A percentile compares a stretch with the other conserved stretches of the same genome.
Evolutionary conservation across 2,888 invertebrate genomes (phyloP).

Genomic region (Nephrotoma appendiculata): DNA sequence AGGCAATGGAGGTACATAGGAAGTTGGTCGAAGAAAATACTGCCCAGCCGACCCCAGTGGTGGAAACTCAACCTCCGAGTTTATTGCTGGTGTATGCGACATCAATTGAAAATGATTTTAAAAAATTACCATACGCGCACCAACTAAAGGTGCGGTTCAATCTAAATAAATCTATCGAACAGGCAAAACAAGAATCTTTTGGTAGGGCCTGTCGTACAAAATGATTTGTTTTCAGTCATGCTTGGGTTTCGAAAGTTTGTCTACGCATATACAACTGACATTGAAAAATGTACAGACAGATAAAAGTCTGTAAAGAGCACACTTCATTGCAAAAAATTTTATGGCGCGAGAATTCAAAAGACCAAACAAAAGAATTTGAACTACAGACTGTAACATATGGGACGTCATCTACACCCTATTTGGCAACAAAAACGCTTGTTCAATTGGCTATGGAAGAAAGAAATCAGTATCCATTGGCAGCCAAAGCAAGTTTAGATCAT

Average conservation of each 20-base stretch:
- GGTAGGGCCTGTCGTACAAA: constrained; percentile 8
- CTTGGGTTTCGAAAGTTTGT: constrained; percentile 6
- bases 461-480: constrained; percentile 11
- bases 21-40: too few relatives aligned
- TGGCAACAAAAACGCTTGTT: constrained; percentile 11
- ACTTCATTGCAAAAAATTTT: constrained; percentile 14
- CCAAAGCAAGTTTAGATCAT: constrained; percentile 4
- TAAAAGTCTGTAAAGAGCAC: constrained; percentile 9
- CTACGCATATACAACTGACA: constrained; percentile 16
- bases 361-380: constrained; percentile 10
- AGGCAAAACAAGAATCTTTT: neutral
- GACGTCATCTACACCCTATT: constrained; percentile 10
- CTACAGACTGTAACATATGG: constrained; percentile 15
- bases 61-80: too few relatives aligned
- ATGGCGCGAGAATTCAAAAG: constrained; percentile 9
- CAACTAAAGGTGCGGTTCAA: too few relatives aligned
- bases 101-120: too few relatives aligned
- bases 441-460: constrained; percentile 11
- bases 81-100: too few relatives aligned
- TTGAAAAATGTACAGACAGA: constrained; percentile 11
- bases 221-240: constrained; percentile 2
- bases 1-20: too few relatives aligned
- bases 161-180: too few relatives aligned
- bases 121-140: too few relatives aligned
- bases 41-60: too few relatives aligned